phyloP scores from a whole-genome alignment of 2,113 vertebrate species.

The Tympanuchus pallidicinctus region DNA sequence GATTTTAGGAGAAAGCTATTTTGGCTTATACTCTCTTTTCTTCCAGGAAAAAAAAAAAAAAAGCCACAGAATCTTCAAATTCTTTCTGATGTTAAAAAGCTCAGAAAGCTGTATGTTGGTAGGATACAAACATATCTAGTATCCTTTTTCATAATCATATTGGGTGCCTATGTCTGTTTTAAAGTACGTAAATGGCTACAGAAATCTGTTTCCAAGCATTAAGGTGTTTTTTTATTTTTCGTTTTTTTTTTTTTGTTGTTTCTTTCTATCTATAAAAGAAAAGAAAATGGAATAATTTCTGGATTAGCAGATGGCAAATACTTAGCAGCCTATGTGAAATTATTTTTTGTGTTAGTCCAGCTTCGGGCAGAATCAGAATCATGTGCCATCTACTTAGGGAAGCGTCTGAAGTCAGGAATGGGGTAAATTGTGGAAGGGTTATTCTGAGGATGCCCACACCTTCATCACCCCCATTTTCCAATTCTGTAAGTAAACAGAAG shows the following conservation, averaged over 20 bases:
- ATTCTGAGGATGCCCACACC: background rate
- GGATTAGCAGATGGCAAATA: conserved; percentile 53
- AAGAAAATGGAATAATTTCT: conserved; percentile 22
- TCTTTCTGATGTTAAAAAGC: conserved; percentile 16
- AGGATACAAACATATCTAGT: background rate
- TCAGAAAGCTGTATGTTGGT: background rate
- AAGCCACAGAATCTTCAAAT: background rate
- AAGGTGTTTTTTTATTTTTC: background rate
- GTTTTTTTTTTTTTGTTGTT: background rate
- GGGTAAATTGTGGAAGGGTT: background rate
- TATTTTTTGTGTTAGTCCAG: conserved; percentile 32
- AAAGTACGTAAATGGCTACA: background rate
- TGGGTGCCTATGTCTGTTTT: background rate
- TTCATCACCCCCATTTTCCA: background rate
- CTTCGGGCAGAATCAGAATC: conserved; percentile 12
- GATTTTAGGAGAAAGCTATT: conserved; percentile 27
- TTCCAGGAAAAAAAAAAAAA: background rate
- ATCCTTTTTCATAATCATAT: background rate
- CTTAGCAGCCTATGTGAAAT: conserved; percentile 32
- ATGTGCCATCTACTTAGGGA: conserved; percentile 20
- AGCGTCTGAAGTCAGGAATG: background rate
- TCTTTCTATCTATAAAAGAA: background rate
- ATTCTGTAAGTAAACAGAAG: conserved; percentile 30
- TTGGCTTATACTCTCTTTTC: conserved; percentile 2
- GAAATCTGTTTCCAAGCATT: background rate